Evolutionary conservation across 2,888 invertebrate genomes (phyloP).

Genomic region (Luffia ferchaultella): DNA sequence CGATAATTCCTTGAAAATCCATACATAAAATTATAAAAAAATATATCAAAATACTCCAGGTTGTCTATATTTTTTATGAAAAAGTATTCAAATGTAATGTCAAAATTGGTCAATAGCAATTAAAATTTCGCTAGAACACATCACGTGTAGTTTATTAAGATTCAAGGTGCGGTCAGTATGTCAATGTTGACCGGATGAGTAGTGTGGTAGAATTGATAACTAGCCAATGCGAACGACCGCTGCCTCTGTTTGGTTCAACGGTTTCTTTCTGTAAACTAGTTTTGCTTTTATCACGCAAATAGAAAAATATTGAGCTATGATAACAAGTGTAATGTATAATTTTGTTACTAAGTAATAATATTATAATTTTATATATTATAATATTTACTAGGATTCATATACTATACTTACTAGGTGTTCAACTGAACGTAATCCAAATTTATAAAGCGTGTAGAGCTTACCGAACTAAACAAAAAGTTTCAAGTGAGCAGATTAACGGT

Average conservation of each 20-base stretch:
- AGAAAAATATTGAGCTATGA: not conserved
- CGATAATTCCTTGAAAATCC: not conserved
- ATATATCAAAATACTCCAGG: not conserved
- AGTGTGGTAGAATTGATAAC: too few relatives aligned
- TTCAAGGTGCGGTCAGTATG: not conserved
- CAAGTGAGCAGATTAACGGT: too few relatives aligned
- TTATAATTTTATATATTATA: too few relatives aligned
- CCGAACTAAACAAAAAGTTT: too few relatives aligned
- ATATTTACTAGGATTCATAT: too few relatives aligned
- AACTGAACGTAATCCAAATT: too few relatives aligned
- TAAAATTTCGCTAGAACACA: not conserved
- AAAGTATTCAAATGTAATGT: not conserved
- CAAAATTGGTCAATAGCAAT: not conserved
- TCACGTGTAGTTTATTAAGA: not conserved
- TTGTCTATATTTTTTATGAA: not conserved
- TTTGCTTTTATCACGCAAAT: not conserved
- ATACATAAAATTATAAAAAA: not conserved
- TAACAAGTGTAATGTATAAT: too few relatives aligned
- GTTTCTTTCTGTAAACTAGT: not conserved
- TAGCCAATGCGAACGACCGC: not conserved
- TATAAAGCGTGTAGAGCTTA: too few relatives aligned
- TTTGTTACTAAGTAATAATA: too few relatives aligned
- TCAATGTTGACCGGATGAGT: not conserved
- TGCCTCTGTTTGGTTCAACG: not conserved
- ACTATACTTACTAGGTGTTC: too few relatives aligned